Conservation (phyloP, 2,888 invertebrate species). For the Spilosoma lubricipeda region DNA sequence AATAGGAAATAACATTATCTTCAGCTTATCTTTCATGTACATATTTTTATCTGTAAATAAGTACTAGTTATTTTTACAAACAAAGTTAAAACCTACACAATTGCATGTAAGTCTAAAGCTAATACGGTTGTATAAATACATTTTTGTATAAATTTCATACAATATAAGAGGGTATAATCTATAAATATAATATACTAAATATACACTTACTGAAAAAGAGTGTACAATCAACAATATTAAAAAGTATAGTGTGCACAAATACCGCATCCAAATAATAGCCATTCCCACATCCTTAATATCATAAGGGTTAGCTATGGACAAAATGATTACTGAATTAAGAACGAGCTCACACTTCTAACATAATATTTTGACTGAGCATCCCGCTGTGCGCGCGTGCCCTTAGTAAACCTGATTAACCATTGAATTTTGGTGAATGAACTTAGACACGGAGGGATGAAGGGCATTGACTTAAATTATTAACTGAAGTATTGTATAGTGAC, state of each 20-base stretch:
- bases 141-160: too few relatives aligned
- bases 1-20: too few relatives aligned
- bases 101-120: too few relatives aligned
- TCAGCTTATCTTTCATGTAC: too few relatives aligned
- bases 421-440: constrained; percentile 24
- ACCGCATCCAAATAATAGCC: not conserved
- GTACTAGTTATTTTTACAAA: too few relatives aligned
- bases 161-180: too few relatives aligned
- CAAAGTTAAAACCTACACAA: too few relatives aligned
- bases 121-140: too few relatives aligned
- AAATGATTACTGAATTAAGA: constrained; percentile 32
- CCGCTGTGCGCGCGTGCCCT: constrained; percentile 52
- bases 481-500: not conserved
- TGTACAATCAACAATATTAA: not conserved
- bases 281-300: not conserved
- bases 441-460: not conserved
- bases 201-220: too few relatives aligned
- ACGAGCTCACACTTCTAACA: constrained; percentile 42
- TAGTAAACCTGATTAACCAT: constrained; percentile 28
- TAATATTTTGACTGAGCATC: constrained; percentile 55
- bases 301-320: not conserved
- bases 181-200: too few relatives aligned
- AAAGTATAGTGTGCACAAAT: not conserved
- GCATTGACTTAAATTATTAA: not conserved
- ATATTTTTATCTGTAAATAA: too few relatives aligned